Evolutionary conservation across 2,113 vertebrate genomes (phyloP).

Genomic region (Athene cunicularia): DNA sequence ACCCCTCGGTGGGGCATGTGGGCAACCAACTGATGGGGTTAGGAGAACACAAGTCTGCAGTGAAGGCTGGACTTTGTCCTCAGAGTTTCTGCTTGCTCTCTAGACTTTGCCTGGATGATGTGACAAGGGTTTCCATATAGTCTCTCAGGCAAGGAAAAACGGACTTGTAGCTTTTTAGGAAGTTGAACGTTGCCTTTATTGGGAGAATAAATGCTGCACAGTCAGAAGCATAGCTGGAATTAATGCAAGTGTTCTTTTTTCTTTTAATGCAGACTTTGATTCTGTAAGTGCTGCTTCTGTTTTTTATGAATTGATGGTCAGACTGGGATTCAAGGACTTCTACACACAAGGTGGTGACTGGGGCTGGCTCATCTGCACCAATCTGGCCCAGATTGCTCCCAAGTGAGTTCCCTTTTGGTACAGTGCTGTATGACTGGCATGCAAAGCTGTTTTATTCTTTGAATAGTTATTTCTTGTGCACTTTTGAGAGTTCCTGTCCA

Average conservation of each 20-base stretch:
- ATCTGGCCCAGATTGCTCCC: constrained; percentile 79
- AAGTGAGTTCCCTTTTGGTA: constrained; percentile 53
- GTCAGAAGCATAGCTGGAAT: background rate
- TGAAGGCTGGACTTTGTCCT: background rate
- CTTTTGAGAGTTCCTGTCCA: background rate
- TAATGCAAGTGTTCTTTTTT: background rate
- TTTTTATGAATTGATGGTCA: constrained; percentile 80
- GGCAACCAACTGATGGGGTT: background rate
- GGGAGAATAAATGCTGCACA: background rate
- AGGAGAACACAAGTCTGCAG: background rate
- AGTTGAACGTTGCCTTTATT: background rate
- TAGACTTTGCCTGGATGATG: background rate
- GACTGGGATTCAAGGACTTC: constrained; percentile 76
- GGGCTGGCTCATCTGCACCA: constrained; percentile 77
- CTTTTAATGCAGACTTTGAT: constrained; percentile 60
- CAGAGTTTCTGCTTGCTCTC: background rate
- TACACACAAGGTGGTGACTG: constrained; percentile 80
- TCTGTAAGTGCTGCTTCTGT: constrained; percentile 67
- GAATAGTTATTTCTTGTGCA: background rate
- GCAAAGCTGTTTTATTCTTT: background rate
- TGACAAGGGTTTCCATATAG: background rate
- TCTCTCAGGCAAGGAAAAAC: background rate
- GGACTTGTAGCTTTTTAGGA: background rate
- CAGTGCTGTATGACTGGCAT: background rate
- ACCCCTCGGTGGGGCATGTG: background rate